Percentiles rank a stretch among this genome's conserved stretches.
Conservation (phyloP, 2,888 invertebrate genomes). For the Chelonus formosanus region DNA sequence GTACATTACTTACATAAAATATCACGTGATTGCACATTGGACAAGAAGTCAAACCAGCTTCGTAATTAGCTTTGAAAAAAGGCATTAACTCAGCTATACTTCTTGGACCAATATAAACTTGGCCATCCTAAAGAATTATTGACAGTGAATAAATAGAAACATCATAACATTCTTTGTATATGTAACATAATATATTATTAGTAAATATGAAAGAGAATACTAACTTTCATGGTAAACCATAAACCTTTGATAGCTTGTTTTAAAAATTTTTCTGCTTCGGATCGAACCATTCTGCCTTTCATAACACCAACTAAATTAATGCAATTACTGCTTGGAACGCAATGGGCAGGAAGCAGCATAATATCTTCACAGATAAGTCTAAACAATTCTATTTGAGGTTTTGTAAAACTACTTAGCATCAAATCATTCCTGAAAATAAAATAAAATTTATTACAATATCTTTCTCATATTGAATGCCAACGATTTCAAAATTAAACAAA, state of each 20-base stretch:
- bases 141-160: background rate
- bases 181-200: slow-evolving; percentile 4
- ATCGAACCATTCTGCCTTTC: slow-evolving; percentile 45
- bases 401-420: slow-evolving; percentile 44
- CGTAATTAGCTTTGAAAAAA: slow-evolving; percentile 54
- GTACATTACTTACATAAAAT: slow-evolving; percentile 52
- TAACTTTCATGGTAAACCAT: slow-evolving; percentile 53
- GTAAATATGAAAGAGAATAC: slow-evolving; percentile 9
- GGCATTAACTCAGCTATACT: slow-evolving; percentile 56
- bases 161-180: slow-evolving; percentile 4
- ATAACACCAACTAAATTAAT: slow-evolving; percentile 49
- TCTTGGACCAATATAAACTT: slow-evolving; percentile 56
- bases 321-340: slow-evolving; percentile 47
- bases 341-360: slow-evolving; percentile 45
- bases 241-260: slow-evolving; percentile 42
- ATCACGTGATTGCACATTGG: slow-evolving; percentile 53
- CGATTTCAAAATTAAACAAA: slow-evolving; percentile 14
- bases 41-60: slow-evolving; percentile 49
- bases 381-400: slow-evolving; percentile 48
- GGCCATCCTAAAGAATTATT: slow-evolving; percentile 49
- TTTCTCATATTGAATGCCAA: background rate
- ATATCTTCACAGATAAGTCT: slow-evolving; percentile 52
- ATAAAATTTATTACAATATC: slow-evolving; percentile 15
- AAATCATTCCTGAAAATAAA: slow-evolving; percentile 3
- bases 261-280: slow-evolving; percentile 50